Percentiles rank a stretch among this genome's conserved stretches.
Evolutionary conservation across 2,797 vertebrate species (phyloP).

Genomic region (Clarias fuscus): DNA sequence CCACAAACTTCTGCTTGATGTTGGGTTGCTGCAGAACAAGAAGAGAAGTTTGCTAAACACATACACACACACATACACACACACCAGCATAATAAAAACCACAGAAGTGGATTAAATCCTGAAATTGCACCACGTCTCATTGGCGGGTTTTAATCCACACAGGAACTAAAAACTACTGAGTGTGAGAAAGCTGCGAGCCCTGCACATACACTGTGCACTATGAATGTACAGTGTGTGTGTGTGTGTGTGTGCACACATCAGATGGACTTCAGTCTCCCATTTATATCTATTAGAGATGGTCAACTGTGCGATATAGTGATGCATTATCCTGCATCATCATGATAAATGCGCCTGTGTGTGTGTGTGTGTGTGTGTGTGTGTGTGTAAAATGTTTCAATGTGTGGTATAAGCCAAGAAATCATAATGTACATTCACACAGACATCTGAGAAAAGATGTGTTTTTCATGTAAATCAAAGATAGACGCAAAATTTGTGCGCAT

Average conservation of each 20-base stretch:
- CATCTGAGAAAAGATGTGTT: not conserved
- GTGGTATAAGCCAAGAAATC: not conserved
- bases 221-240: not conserved
- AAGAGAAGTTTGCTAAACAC: constrained; percentile 13
- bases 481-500: not conserved
- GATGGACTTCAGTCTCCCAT: constrained; percentile 25
- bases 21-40: constrained; percentile 83
- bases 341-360: not conserved
- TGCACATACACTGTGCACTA: not conserved
- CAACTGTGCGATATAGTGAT: constrained; percentile 18
- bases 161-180: not conserved
- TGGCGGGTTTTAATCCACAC: not conserved
- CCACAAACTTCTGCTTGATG: constrained; percentile 98
- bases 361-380: constrained; percentile 36
- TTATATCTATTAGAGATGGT: constrained; percentile 33
- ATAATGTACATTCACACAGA: not conserved
- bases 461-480: not conserved
- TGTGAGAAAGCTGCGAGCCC: not conserved
- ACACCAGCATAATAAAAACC: constrained; percentile 3
- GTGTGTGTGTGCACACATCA: not conserved
- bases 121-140: not conserved
- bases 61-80: not conserved
- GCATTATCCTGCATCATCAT: constrained; percentile 17
- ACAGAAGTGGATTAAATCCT: not conserved
- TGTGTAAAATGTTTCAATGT: not conserved